Evolutionary conservation across 1,140 invertebrate genomes (phyloP).

Genomic region (Antheraea pernyi): DNA sequence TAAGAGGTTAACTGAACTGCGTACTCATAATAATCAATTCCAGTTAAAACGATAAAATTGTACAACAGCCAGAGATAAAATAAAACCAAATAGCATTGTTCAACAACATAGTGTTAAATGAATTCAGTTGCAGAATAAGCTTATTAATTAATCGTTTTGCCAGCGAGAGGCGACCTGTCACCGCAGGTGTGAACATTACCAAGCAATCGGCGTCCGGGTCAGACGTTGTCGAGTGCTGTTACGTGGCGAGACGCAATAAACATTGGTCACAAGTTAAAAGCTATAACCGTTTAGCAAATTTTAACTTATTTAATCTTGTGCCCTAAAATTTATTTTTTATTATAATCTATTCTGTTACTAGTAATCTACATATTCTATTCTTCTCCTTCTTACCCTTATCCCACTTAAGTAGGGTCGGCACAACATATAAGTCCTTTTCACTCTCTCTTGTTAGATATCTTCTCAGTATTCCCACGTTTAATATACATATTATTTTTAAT

Average conservation of each 20-base stretch:
- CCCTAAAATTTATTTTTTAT: neutral
- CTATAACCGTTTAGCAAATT: neutral
- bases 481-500: too few species aligned
- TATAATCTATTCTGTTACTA: neutral
- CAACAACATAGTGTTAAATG: neutral
- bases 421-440: too few species aligned
- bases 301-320: neutral
- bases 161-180: conserved; percentile 8
- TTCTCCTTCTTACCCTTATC: neutral
- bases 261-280: conserved; percentile 8
- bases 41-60: too few species aligned
- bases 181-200: conserved; percentile 20
- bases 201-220: conserved; percentile 15
- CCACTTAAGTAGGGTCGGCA: too few species aligned
- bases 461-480: too few species aligned
- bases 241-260: conserved; percentile 16
- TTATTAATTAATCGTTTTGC: conserved; percentile 8
- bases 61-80: too few species aligned
- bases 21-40: too few species aligned
- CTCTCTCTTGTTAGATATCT: too few species aligned
- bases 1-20: too few species aligned
- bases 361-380: neutral
- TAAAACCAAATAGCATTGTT: too few species aligned
- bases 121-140: neutral
- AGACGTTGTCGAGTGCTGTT: conserved; percentile 19